These are phyloP conservation scores for Diachrysia chrysitis DNA, from an alignment of 2,888 invertebrate genomes.

Conservation along the genomic window DNA sequence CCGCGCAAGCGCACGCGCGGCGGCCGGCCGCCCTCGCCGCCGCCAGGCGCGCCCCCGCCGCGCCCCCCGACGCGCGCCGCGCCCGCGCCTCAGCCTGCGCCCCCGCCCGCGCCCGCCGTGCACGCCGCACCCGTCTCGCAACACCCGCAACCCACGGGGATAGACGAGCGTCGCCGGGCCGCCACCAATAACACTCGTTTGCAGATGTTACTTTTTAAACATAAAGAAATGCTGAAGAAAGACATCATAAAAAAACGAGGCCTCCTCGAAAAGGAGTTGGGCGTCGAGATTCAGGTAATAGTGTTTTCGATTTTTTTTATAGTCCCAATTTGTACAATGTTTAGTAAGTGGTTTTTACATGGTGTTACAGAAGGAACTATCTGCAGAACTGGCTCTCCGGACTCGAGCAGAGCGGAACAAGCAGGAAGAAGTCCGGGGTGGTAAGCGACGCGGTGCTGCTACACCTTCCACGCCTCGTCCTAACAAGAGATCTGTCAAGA, in stretches of 20 bases:
- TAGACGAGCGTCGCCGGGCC: conserved; percentile 87
- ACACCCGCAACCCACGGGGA: conserved; percentile 62
- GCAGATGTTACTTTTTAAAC: conserved; percentile 94
- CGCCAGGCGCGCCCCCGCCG: conserved; percentile 68
- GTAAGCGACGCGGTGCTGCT: conserved; percentile 71
- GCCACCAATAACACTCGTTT: conserved; percentile 90
- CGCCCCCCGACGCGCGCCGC: conserved; percentile 31
- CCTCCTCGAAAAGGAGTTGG: conserved; percentile 95
- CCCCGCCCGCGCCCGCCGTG: conserved; percentile 35
- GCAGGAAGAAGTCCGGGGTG: conserved; percentile 91
- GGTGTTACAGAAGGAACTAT: conserved; percentile 91
- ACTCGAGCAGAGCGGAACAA: conserved; percentile 93
- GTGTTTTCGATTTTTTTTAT: not conserved
- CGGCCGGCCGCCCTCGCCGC: conserved; percentile 61
- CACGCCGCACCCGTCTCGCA: conserved; percentile 59
- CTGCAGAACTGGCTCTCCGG: conserved; percentile 92
- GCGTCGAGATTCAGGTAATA: conserved; percentile 95
- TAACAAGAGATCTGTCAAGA: conserved; percentile 84
- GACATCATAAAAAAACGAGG: conserved; percentile 97
- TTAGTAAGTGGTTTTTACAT: conserved; percentile 2
- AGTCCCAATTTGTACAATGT: not conserved
- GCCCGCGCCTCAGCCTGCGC: conserved; percentile 43
- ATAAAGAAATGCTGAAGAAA: conserved; percentile 97
- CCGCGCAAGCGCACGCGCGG: conserved; percentile 74
- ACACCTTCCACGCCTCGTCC: conserved; percentile 69